Evolutionary conservation across 2,888 invertebrate species (phyloP).

Genomic region (Drosophila colorata): DNA sequence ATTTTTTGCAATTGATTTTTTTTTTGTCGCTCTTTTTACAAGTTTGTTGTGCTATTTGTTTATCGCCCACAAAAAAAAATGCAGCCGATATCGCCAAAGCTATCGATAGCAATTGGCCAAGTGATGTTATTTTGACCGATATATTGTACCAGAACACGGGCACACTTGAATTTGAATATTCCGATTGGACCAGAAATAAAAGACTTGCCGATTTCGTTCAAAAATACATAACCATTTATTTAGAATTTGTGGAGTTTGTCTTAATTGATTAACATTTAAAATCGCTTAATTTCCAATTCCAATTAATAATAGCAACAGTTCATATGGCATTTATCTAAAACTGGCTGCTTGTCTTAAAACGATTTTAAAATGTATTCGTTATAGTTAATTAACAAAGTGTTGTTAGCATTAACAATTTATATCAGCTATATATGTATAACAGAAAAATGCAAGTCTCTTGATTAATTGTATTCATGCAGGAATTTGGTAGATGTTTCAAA

Average conservation of each 20-base stretch:
- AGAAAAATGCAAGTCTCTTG: background rate
- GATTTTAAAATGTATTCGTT: background rate
- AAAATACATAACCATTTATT: constrained; percentile 36
- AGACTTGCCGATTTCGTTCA: background rate
- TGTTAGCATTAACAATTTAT: constrained; percentile 13
- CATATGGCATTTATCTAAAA: constrained; percentile 11
- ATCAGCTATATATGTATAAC: background rate
- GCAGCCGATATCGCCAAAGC: constrained; percentile 1
- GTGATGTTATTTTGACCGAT: constrained; percentile 6
- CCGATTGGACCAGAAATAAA: background rate
- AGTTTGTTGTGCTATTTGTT: constrained; percentile 63
- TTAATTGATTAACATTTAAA: constrained; percentile 41
- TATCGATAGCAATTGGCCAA: constrained; percentile 17
- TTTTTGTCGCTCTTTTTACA: constrained; percentile 42
- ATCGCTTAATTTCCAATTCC: constrained; percentile 13
- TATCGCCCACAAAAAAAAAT: constrained; percentile 39
- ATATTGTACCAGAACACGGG: background rate
- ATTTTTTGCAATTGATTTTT: constrained; percentile 50
- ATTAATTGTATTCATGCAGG: constrained; percentile 1
- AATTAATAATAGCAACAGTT: constrained; percentile 18
- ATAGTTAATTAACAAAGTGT: constrained; percentile 11
- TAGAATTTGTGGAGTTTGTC: constrained; percentile 17
- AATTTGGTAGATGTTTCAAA: background rate
- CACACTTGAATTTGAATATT: background rate
- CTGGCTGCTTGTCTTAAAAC: background rate